Base-by-base conservation (phyloP, 2,797 vertebrate genomes). In the Dendrocincla tyrannina region DNA sequence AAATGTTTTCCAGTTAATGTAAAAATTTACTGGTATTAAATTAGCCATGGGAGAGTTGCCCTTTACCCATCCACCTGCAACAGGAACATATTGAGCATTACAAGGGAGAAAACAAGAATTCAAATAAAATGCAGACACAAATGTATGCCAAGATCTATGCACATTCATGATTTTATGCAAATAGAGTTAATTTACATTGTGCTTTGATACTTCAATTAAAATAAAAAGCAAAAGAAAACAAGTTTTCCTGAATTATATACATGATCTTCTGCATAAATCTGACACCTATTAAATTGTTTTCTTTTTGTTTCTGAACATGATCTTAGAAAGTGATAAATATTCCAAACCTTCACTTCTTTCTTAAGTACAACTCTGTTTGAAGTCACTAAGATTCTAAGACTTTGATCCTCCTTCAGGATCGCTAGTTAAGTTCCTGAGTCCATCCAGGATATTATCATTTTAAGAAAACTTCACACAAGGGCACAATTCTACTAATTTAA, bases 341-440 rank as follows among this genome's bases (percentile, higher is more conserved):
- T 89, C 64, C 16, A 82, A 89, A n/a, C 33, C 24, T 87, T 93
- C 78, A 74, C 4, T 75, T 92, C 52, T 76, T 89, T 33, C 58
- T 92, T 37, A 80, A 49, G 23, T 91, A 74, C 93, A 95, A 62
- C 47, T 85, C 49, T 85, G 47, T 93, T 87, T 96, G 88, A 95
- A 96, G 91, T 89, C 60, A 33, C 46, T 89, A 78, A 95, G 93
- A 93, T 37, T 14, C 20, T 73, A 60, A 87, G 64, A 63, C 84
- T 96, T 96, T 89, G 86, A 95, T 92, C 86, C 32, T 74, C 50
- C 49, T 89, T 87, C 46, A 82, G 41, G 13, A 92, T 56, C 63
- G 11, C 41, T 87, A 47, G 59, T 52, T 79, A 70, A 79, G 75
- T 89, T 52, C 35, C 25, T 27, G 52, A 89, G 18, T 47, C 63